Evolutionary conservation across 2,888 invertebrate species (phyloP), one percentile per base, ranked within the genome.

Genomic region (Automeris io): DNA sequence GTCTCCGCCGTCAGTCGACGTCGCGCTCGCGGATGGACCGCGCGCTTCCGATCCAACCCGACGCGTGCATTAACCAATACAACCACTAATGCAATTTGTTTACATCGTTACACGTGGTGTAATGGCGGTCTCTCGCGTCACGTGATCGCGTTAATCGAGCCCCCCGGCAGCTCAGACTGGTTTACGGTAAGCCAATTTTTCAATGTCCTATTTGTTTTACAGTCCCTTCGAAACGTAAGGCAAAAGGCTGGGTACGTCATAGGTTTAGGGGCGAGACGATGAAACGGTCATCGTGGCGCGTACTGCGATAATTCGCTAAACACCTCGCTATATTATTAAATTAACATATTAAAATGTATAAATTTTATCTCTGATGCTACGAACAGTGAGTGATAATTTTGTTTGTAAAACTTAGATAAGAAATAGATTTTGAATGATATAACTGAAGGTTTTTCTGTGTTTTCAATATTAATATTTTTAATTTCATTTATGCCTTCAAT

Each of bases 11-110:
- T 45, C 73, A 77, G 76, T 77, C 70, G 61, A 55, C 50, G 46
- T 49, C 45, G 61, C 62, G 63, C 61, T 63, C 70, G 74, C 76
- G 74, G 58, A 62, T 65, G 42, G 58, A 45, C 43, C 73, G 73
- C 75, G 71, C 73, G 72, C 51, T 45, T 46, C 54, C 52, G 46
- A 49, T 39, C 44, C 42, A 46, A 41, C 47, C n/a, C n/a, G 33
- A 46, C 49, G 50, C 52, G 52, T 52, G 51, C 52, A 53, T 49
- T 22, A 39, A 34, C 23, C 21, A 24, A 39, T 29, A 39, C 26
- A 31, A 45, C 43, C 25, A 22, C 39, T 42, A 38, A 44, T 46
- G 39, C 48, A 43, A 55, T 54, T 55, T 51, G 52, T 54, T 54
- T 52, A 52, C 52, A 53, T 49, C 48, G 43, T 46, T 46, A 49